Conservation (phyloP, 2,113 vertebrate species). For the Hippolais icterina region DNA sequence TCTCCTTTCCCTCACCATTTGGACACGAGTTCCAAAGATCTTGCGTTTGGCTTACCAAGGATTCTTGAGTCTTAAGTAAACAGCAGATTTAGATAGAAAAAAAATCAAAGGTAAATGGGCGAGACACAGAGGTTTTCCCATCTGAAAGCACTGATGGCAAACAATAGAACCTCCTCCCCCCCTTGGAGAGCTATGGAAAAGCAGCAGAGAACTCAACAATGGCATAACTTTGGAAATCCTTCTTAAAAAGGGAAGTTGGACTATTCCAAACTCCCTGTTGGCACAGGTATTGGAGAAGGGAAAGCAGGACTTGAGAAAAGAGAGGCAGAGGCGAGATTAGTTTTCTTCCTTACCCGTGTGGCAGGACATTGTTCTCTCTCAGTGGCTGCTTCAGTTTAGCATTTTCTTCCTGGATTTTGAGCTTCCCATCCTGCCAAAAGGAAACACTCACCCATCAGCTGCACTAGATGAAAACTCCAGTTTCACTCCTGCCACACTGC, state of each 20-base stretch:
- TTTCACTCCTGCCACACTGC: neutral
- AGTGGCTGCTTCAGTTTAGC: slow-evolving; percentile 13
- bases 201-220: neutral
- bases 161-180: neutral
- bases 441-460: neutral
- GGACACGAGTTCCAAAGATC: neutral
- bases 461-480: neutral
- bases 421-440: slow-evolving; percentile 71
- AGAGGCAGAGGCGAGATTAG: neutral
- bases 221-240: neutral
- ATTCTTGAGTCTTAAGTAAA: neutral
- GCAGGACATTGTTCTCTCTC: slow-evolving; percentile 62
- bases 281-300: neutral
- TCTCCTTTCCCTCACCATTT: neutral
- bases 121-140: neutral
- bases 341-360: slow-evolving; percentile 27
- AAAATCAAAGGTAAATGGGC: neutral
- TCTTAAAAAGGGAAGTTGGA: neutral
- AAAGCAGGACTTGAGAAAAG: neutral
- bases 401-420: slow-evolving; percentile 70
- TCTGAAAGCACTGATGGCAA: neutral
- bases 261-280: no score
- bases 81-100: neutral
- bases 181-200: neutral
- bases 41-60: neutral